Conservation (phyloP, 2,888 invertebrate genomes). For the Deroplatys truncata region DNA sequence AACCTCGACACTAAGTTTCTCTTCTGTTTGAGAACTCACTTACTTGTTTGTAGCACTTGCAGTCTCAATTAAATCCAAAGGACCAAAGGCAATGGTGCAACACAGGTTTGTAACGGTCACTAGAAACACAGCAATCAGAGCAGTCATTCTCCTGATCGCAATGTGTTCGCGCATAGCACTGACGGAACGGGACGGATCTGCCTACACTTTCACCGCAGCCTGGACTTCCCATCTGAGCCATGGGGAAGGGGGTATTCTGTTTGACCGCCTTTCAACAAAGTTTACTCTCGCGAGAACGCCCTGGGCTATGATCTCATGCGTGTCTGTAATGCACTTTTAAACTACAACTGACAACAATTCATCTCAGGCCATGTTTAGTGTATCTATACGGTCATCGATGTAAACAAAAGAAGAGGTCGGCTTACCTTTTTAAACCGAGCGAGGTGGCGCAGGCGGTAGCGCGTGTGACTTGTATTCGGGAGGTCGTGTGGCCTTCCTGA, state of each 20-base stretch:
- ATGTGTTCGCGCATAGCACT: not conserved
- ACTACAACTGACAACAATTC: no score
- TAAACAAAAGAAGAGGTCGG: no score
- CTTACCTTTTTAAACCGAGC: no score
- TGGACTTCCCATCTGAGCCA: not conserved
- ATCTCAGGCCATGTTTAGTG: no score
- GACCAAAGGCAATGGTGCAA: not conserved
- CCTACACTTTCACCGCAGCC: not conserved
- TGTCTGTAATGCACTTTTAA: not conserved
- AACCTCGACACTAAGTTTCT: no score
- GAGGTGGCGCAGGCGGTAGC: no score
- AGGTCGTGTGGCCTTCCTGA: no score
- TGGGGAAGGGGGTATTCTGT: not conserved
- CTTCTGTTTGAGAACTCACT: not conserved
- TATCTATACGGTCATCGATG: no score
- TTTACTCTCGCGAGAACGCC: not conserved
- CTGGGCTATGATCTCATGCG: not conserved
- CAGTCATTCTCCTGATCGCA: not conserved
- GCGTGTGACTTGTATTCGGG: no score
- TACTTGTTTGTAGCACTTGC: not conserved
- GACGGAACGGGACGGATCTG: not conserved
- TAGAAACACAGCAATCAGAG: not conserved
- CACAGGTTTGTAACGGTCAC: not conserved
- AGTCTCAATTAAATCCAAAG: not conserved
- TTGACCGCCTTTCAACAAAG: not conserved